Conservation (phyloP, 1,140 invertebrate genomes). For the Sarcophaga bullata region DNA sequence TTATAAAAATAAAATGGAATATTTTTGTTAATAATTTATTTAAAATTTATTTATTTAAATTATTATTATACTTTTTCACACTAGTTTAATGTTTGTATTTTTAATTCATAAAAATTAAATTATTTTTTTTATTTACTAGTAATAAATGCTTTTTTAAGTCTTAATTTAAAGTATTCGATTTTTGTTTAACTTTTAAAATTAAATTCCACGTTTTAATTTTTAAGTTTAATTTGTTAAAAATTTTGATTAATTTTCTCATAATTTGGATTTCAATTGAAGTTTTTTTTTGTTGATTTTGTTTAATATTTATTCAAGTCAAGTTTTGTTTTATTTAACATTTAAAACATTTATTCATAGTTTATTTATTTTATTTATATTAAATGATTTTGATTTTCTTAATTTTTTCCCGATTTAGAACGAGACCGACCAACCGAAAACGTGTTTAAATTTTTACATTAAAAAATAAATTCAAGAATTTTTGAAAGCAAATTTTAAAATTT, state of each 20-base stretch:
- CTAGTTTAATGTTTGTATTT: background rate
- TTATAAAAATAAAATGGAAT: background rate
- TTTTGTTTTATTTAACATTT: background rate
- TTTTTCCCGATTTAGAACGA: slow-evolving; percentile 16
- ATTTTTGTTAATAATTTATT: background rate
- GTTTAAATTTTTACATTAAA: background rate
- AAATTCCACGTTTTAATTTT: background rate
- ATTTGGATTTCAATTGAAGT: background rate
- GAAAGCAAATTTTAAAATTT: background rate
- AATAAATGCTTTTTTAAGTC: background rate
- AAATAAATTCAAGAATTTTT: background rate
- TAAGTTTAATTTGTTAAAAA: background rate
- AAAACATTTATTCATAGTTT: background rate
- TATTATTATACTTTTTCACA: background rate
- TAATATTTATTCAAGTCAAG: background rate
- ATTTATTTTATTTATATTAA: background rate
- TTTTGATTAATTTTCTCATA: background rate
- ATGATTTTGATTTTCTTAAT: slow-evolving; percentile 16
- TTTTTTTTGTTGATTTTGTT: too few species aligned
- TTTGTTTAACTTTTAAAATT: too few species aligned
- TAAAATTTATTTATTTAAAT: slow-evolving; percentile 13
- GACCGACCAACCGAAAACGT: slow-evolving; percentile 53
- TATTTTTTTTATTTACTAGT: background rate
- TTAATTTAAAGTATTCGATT: background rate
- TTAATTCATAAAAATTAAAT: background rate